Percentiles rank a stretch among this genome's conserved stretches.
Evolutionary conservation across 2,888 invertebrate species (phyloP).

Genomic region (Rhodophaea formosa): DNA sequence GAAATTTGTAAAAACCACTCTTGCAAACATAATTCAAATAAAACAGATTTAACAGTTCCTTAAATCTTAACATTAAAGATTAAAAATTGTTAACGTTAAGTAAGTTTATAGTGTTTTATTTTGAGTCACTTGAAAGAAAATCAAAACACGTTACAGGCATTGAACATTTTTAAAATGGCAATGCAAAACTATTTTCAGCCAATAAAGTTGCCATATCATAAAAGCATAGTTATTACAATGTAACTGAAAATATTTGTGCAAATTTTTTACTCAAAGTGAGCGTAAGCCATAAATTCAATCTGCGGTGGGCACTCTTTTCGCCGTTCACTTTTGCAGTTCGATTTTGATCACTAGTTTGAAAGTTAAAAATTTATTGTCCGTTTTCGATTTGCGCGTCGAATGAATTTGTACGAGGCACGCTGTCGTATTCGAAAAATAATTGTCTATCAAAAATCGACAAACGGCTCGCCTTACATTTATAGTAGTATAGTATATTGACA

Average conservation of each 20-base stretch:
- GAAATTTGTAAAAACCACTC: too few species aligned
- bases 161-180: too few species aligned
- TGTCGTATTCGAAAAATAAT: slow-evolving; percentile 42
- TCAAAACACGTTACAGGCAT: too few species aligned
- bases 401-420: slow-evolving; percentile 41
- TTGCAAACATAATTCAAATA: too few species aligned
- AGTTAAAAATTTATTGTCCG: slow-evolving; percentile 72
- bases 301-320: slow-evolving; percentile 65
- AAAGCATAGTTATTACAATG: slow-evolving; percentile 28
- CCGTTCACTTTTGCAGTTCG: slow-evolving; percentile 67
- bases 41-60: too few species aligned
- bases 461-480: background rate
- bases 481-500: too few species aligned
- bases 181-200: background rate
- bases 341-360: slow-evolving; percentile 74
- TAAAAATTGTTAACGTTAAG: too few species aligned
- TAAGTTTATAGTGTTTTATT: too few species aligned
- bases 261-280: slow-evolving; percentile 57
- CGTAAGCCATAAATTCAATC: slow-evolving; percentile 70
- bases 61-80: too few species aligned
- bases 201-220: slow-evolving; percentile 7
- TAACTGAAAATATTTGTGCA: slow-evolving; percentile 45
- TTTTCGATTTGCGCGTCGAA: slow-evolving; percentile 64
- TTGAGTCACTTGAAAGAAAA: too few species aligned
- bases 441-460: slow-evolving; percentile 40